phyloP scores from a whole-genome alignment of 2,113 vertebrate genomes.

The Cheilinus undulatus region DNA sequence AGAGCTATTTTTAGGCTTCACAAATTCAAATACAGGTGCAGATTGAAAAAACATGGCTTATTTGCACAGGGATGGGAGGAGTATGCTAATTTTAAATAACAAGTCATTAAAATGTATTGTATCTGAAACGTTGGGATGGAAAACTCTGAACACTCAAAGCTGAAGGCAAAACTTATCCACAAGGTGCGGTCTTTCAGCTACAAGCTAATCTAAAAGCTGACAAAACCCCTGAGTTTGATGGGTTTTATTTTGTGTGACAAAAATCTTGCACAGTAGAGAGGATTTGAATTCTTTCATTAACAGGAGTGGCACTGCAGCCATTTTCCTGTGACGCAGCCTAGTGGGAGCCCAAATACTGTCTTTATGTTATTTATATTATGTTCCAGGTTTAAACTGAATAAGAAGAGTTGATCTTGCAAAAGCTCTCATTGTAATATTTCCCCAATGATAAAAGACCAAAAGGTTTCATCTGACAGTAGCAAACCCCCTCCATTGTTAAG shows the following conservation, averaged over 20 bases:
- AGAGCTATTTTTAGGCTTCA: conserved; percentile 69
- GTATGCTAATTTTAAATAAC: conserved; percentile 21
- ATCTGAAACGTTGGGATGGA: not conserved
- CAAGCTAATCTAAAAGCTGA: not conserved
- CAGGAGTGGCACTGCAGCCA: not conserved
- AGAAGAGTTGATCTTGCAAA: not conserved
- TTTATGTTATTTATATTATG: no score
- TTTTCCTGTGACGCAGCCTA: not conserved
- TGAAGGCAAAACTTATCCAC: not conserved
- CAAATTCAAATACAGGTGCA: conserved; percentile 36
- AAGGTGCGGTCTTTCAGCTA: not conserved
- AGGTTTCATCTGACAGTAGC: no score
- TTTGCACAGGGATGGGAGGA: conserved; percentile 19
- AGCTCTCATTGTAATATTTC: not conserved
- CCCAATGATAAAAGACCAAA: not conserved
- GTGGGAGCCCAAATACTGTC: not conserved
- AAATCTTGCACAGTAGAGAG: not conserved
- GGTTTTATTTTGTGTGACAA: not conserved
- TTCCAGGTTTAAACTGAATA: no score
- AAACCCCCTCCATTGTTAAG: no score
- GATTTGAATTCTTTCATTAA: no score
- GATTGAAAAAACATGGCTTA: conserved; percentile 34
- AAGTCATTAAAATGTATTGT: conserved; percentile 17
- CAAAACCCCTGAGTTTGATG: not conserved
- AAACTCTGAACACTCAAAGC: not conserved